A percentile compares a stretch with the other conserved stretches of the same genome.
phyloP scores from a whole-genome alignment of 2,797 vertebrate species.

The Champsocephalus gunnari region DNA sequence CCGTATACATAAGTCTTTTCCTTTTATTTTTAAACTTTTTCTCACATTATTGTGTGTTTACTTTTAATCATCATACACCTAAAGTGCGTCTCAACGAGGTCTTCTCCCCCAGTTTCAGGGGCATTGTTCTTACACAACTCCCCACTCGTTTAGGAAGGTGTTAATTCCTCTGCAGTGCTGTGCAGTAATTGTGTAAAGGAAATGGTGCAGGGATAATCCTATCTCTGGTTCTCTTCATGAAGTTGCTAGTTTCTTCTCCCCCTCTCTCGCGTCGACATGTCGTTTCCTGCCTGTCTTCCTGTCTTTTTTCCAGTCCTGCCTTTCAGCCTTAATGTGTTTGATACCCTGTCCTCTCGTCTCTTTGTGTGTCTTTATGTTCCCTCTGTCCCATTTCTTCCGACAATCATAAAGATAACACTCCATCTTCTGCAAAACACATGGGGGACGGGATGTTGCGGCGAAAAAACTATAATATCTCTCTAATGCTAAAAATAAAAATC shows the following conservation, averaged over 20 bases:
- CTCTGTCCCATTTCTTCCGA: conserved; percentile 7
- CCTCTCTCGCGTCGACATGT: conserved; percentile 11
- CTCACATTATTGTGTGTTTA: conserved; percentile 14
- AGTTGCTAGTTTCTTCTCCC: conserved; percentile 23
- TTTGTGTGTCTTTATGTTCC: not conserved
- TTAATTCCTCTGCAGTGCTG: conserved; percentile 28
- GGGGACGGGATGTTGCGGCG: conserved; percentile 39
- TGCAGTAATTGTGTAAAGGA: conserved; percentile 31
- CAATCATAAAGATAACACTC: conserved; percentile 48
- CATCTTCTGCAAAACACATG: conserved; percentile 61
- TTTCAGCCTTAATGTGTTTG: conserved; percentile 14
- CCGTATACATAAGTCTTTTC: not conserved
- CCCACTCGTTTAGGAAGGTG: not conserved
- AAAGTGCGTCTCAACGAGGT: conserved; percentile 20
- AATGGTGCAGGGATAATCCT: conserved; percentile 18
- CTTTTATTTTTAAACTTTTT: not conserved
- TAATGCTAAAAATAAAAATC: conserved; percentile 59
- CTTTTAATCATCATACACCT: conserved; percentile 12
- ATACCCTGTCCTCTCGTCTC: not conserved
- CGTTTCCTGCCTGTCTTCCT: not conserved
- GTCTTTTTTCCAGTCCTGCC: conserved; percentile 9
- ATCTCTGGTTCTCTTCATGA: conserved; percentile 27
- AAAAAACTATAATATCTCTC: conserved; percentile 50
- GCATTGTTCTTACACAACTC: conserved; percentile 17
- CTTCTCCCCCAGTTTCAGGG: conserved; percentile 2